Conservation (phyloP, 2,888 invertebrate species). For the Chorisops tibialis region DNA sequence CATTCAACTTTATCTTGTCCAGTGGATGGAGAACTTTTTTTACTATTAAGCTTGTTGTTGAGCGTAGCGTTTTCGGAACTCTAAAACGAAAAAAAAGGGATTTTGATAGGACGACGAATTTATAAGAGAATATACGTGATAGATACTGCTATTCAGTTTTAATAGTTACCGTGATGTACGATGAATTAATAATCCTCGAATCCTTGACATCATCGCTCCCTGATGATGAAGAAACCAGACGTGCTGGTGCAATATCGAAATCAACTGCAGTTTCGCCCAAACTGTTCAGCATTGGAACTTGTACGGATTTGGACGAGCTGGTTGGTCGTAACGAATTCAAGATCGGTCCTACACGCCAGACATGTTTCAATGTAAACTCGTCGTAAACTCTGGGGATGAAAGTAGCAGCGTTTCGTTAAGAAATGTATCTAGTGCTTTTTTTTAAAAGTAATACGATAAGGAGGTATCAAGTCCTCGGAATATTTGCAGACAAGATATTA, state of each 20-base stretch:
- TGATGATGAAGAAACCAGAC: constrained; percentile 30
- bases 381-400: constrained; percentile 44
- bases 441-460: not conserved
- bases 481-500: not conserved
- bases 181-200: constrained; percentile 31
- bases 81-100: constrained; percentile 39
- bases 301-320: not conserved
- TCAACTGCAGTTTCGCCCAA: constrained; percentile 85
- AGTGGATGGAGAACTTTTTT: not conserved
- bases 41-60: not conserved
- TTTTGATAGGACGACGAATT: too few relatives aligned
- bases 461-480: not conserved
- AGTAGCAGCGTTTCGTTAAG: not conserved
- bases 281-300: constrained; percentile 48
- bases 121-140: too few relatives aligned
- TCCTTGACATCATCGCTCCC: constrained; percentile 28
- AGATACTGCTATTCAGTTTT: too few relatives aligned
- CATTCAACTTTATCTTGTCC: constrained; percentile 55
- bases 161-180: constrained; percentile 28
- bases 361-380: constrained; percentile 50
- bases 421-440: not conserved
- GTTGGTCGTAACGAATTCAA: not conserved
- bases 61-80: not conserved
- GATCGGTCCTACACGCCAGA: constrained; percentile 56
- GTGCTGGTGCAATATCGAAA: constrained; percentile 73